Percentiles rank a stretch among this genome's conserved stretches.
These are phyloP conservation scores for Aspidiotus rigidus DNA, from an alignment of 2,888 invertebrate species.

Conservation along the genomic window DNA sequence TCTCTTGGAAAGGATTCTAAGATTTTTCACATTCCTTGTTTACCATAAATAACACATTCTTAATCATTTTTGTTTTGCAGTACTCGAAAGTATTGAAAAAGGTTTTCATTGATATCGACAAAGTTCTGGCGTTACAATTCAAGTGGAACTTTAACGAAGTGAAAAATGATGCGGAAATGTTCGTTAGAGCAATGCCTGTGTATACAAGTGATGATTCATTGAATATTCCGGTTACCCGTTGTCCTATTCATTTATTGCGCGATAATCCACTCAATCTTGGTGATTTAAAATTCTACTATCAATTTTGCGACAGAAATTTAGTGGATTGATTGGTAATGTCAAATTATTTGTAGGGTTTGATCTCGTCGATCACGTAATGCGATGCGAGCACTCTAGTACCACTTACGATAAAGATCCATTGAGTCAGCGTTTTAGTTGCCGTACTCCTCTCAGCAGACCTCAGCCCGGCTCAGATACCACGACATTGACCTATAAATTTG, in stretches of 20 bases:
- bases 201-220: constrained; percentile 34
- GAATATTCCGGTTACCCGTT: constrained; percentile 35
- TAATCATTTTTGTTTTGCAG: constrained; percentile 19
- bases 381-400: constrained; percentile 34
- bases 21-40: no score
- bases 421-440: constrained; percentile 31
- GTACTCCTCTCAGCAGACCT: constrained; percentile 31
- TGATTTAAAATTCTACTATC: neutral
- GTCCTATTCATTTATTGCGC: constrained; percentile 35
- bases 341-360: constrained; percentile 17
- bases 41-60: no score
- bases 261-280: constrained; percentile 33
- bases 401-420: constrained; percentile 29
- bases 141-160: constrained; percentile 30
- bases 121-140: constrained; percentile 35
- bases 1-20: no score
- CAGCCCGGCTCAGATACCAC: constrained; percentile 33
- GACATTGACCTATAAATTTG: constrained; percentile 51
- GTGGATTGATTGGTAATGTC: neutral
- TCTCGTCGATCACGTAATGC: constrained; percentile 34
- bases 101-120: constrained; percentile 36
- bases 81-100: constrained; percentile 34
- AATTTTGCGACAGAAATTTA: neutral
- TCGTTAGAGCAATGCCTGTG: constrained; percentile 35
- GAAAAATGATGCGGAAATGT: constrained; percentile 15